These are phyloP conservation scores for Bemisia tabaci DNA, from an alignment of 1,140 invertebrate genomes.

Conservation along the genomic window DNA sequence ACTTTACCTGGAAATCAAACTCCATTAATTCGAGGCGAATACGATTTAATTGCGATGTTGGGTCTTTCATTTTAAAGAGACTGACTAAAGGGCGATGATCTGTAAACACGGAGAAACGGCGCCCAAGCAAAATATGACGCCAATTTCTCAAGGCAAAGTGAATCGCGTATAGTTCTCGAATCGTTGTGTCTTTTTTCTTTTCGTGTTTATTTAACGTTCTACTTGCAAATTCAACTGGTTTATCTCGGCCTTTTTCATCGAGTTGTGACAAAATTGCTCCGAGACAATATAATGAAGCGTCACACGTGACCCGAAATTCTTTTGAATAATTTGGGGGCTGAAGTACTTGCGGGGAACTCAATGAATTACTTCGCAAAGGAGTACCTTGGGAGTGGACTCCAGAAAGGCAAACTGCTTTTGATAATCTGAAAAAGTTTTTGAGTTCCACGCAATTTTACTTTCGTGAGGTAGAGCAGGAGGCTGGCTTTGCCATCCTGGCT, in stretches of 20 bases:
- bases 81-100: not conserved
- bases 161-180: not conserved
- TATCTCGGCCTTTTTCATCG: not conserved
- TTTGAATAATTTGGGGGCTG: not conserved
- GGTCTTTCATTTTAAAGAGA: not conserved
- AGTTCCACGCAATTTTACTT: not conserved
- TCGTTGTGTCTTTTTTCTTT: not conserved
- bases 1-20: not conserved
- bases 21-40: not conserved
- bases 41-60: not conserved
- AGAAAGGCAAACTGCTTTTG: too few species aligned
- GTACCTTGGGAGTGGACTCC: too few species aligned
- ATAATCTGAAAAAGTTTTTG: not conserved
- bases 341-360: too few species aligned
- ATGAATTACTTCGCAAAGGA: too few species aligned
- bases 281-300: not conserved
- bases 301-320: not conserved
- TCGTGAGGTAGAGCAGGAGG: not conserved
- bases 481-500: not conserved
- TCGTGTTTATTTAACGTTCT: not conserved
- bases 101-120: not conserved
- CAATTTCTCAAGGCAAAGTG: not conserved
- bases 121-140: not conserved
- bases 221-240: not conserved
- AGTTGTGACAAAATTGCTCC: not conserved